Base-by-base conservation (phyloP, 2,888 invertebrate genomes). In the Drosophila fungiperda region DNA sequence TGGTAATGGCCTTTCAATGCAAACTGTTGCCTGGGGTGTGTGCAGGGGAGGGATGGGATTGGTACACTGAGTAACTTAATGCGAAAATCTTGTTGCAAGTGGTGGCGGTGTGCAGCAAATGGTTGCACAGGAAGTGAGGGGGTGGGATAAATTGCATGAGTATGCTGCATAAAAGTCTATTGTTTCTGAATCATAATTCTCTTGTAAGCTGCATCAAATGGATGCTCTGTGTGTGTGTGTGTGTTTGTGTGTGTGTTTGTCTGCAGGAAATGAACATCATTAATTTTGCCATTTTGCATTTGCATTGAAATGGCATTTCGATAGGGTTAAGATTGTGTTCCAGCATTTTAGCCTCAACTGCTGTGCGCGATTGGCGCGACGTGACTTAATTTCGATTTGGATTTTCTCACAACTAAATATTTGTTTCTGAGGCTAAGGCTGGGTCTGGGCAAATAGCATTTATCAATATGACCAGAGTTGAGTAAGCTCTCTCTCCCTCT, bases 331-430 rank as follows among this genome's bases (percentile, higher is more conserved):
- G 89, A 86, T 82, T 78, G 78, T 50, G 59, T 48, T 57, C 60
- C 67, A 73, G 73, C 72, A 71, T 67, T 71, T 67, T 61, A 15
- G 40, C 29, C 57, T 38, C 76, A 76, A 73, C 91, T 88, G 91
- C 89, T 91, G 88, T 83, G 76, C 81, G 86, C 92, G 91, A 92
- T 91, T 92, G 92, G 81, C 82, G 82, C 87, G 90, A 91, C 91
- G 91, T 92, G 91, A 91, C 92, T 91, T 91, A 87, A 92, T 91
- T 91, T 92, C 80, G 88, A 88, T 80, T 85, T 80, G 81, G 90
- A 88, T 73, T 88, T 80, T 5, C 68, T 83, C 75, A 83, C 76
- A 87, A 89, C 89, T 90, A 85, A 84, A 89, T 89, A 66, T 78
- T 82, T 78, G 82, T 81, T 78, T 63, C 59, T 72, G 15, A 45